Percentiles rank a stretch among this genome's conserved stretches.
These are phyloP conservation scores for Aculops lycopersici DNA, from an alignment of 1,140 invertebrate genomes.

Conservation along the genomic window DNA sequence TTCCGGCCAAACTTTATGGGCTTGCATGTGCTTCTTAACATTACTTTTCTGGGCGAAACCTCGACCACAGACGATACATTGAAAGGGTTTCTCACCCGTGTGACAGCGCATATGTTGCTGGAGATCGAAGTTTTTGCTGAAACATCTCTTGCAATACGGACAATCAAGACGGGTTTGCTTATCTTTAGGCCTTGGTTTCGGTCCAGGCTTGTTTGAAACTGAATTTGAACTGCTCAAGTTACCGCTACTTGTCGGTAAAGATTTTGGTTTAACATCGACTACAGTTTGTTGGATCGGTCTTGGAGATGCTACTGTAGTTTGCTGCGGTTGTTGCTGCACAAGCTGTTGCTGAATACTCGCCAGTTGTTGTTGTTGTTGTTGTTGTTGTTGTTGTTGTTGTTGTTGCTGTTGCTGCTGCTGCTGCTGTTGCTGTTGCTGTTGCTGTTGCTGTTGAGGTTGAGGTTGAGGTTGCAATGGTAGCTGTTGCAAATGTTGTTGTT, in stretches of 20 bases:
- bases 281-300: neutral
- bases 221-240: neutral
- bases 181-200: neutral
- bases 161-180: slow-evolving; percentile 9
- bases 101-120: slow-evolving; percentile 32
- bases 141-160: slow-evolving; percentile 11
- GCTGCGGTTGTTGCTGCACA: neutral
- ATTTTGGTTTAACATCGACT: neutral
- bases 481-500: no score
- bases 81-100: slow-evolving; percentile 24
- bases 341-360: neutral
- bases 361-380: neutral
- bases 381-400: neutral
- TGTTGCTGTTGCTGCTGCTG: neutral
- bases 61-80: slow-evolving; percentile 21
- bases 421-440: neutral
- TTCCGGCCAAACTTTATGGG: slow-evolving; percentile 25
- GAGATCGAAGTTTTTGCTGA: slow-evolving; percentile 28
- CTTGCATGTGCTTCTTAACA: slow-evolving; percentile 83
- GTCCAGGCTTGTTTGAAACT: neutral
- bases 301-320: neutral
- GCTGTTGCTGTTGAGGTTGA: neutral
- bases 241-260: neutral
- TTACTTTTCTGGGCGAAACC: slow-evolving; percentile 63
- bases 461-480: no score